Evolutionary conservation across 2,113 vertebrate species (phyloP).

Genomic region (Ochotona princeps): DNA sequence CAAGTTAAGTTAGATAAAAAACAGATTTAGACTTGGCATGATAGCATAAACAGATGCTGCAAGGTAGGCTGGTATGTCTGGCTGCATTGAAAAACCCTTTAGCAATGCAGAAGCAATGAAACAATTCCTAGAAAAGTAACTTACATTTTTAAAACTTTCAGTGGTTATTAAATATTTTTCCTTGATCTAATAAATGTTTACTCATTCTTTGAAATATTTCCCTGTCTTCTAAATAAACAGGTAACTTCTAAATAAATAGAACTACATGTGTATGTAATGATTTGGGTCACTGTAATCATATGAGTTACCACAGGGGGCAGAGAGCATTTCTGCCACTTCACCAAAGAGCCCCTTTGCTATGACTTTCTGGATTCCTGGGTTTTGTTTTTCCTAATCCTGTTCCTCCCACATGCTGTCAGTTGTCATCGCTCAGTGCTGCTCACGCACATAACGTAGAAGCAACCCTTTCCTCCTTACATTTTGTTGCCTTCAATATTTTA

Average conservation of each 20-base stretch:
- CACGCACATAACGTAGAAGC: neutral
- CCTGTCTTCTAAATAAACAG: neutral
- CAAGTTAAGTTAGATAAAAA: neutral
- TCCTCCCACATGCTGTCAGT: neutral
- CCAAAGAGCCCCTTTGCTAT: neutral
- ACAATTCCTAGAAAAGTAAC: neutral
- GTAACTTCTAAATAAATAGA: neutral
- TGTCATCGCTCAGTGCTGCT: neutral
- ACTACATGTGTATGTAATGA: neutral
- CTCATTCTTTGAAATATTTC: neutral
- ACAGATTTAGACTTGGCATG: neutral
- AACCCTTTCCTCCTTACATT: neutral
- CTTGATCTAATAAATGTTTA: neutral
- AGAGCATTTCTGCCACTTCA: neutral
- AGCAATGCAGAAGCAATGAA: conserved; percentile 13
- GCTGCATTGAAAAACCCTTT: neutral
- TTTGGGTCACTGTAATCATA: neutral
- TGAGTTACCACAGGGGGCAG: neutral
- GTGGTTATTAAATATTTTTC: neutral
- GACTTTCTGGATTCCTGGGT: neutral
- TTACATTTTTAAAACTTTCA: neutral
- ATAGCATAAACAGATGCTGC: neutral
- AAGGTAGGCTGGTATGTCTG: neutral
- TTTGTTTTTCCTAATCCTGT: neutral
- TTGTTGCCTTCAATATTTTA: conserved; percentile 28